Base-by-base conservation (phyloP, 1,140 invertebrate genomes). In the Cydia strobilella region DNA sequence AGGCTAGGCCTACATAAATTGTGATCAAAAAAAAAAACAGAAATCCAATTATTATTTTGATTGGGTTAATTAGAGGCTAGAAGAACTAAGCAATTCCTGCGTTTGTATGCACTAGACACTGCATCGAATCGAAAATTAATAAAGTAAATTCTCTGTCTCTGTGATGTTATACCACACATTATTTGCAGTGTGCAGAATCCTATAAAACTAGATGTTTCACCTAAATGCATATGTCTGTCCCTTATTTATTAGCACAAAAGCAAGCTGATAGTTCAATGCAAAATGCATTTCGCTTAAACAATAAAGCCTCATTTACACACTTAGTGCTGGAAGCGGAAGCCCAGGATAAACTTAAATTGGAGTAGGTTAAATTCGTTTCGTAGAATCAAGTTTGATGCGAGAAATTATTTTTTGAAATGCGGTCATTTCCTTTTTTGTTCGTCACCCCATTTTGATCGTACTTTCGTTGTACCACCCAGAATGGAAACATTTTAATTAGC, bases 381-480 rank as follows among this genome's bases (percentile, higher is more conserved):
- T 59, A 59, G 54, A 59, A 23, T 59, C 54, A 23, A 59, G 54
- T 59, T 69, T 69, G 42, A 69, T 35, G 4, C n/a, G 65, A 69
- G 65, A 69, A 35, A 65, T 69, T 69, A 35, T 69, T 35, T 69
- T 69, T 69, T 39, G 15, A 35, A 69, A 69, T 69, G 31, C 65
- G 65, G 27, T 10, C 65, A 69, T 69, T 69, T 69, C 31, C 27
- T 69, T 69, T 69, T 69, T 35, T 18, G 65, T 69, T 69, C 27
- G 63, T 66, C 27, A 69, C 65, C 65, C 65, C 65, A 35, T 69
- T 69, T 69, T 69, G 65, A 69, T 69, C 15, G 65, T 69, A 69
- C 65, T 69, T 69, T 35, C 54, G 20, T 59, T 18, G 31, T 35
- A 10, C 65, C 27, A 69, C 65, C 65, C 65, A 69, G 65, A 69